These are phyloP conservation scores for Apotomis turbidana DNA, from an alignment of 2,888 invertebrate species.

Conservation along the genomic window DNA sequence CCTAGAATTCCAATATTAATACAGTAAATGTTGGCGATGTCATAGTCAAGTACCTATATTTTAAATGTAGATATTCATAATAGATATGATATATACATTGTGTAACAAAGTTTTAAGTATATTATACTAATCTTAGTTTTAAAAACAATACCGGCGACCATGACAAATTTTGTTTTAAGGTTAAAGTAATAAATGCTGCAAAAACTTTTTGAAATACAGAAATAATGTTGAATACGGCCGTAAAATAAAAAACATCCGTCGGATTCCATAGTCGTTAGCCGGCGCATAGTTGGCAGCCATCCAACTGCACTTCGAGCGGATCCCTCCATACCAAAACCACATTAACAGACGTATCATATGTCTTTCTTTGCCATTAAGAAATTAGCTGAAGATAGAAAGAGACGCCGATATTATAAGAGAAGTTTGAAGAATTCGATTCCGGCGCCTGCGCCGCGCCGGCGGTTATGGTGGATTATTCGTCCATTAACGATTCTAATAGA, in stretches of 20 bases:
- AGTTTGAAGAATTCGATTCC: constrained; percentile 23
- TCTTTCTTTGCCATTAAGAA: constrained; percentile 20
- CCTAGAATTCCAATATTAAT: no score
- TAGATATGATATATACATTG: not conserved
- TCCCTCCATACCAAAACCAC: constrained; percentile 49
- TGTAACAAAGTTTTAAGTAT: not conserved
- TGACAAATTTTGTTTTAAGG: not conserved
- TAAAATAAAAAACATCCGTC: constrained; percentile 60
- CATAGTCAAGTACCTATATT: no score
- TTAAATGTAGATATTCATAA: no score
- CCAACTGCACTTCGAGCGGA: constrained; percentile 70
- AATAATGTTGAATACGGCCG: constrained; percentile 49
- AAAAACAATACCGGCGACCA: not conserved
- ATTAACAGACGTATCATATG: constrained; percentile 33
- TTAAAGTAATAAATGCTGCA: constrained; percentile 7
- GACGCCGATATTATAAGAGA: constrained; percentile 12
- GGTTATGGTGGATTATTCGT: constrained; percentile 33
- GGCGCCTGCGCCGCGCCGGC: constrained; percentile 34
- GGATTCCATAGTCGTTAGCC: constrained; percentile 66
- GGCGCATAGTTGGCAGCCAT: constrained; percentile 63
- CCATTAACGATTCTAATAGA: constrained; percentile 36
- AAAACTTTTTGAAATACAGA: not conserved
- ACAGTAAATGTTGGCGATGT: no score
- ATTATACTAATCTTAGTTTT: not conserved
- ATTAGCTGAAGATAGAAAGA: constrained; percentile 20